Conservation (phyloP, 1,140 invertebrate genomes). For the Orussus abietinus region DNA sequence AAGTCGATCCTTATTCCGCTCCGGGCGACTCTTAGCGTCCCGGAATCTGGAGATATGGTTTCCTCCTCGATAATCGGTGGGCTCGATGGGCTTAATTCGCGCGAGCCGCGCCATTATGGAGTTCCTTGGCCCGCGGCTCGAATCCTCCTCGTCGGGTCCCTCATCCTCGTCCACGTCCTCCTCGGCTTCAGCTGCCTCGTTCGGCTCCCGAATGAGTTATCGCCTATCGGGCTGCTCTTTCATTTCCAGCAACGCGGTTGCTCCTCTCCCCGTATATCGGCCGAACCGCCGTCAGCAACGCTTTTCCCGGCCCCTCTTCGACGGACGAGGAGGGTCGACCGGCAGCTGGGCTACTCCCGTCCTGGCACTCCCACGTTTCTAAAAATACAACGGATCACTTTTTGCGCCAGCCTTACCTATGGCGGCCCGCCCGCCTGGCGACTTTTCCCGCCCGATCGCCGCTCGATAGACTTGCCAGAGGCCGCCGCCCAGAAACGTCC, state of each 20-base stretch:
- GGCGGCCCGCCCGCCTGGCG: background rate
- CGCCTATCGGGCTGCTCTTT: slow-evolving; percentile 50
- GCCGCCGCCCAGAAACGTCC: too few species aligned
- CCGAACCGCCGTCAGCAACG: slow-evolving; percentile 38
- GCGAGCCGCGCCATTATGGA: background rate
- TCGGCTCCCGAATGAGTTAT: slow-evolving; percentile 55
- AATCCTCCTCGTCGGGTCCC: slow-evolving; percentile 32
- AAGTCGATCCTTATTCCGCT: too few species aligned
- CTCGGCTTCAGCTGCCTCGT: slow-evolving; percentile 50
- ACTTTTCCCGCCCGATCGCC: too few species aligned
- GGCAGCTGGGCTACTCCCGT: slow-evolving; percentile 16
- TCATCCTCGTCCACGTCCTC: too few species aligned
- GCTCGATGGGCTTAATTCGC: background rate
- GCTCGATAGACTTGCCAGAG: too few species aligned
- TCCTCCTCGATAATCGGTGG: background rate
- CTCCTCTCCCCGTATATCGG: slow-evolving; percentile 31
- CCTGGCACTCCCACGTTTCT: slow-evolving; percentile 12
- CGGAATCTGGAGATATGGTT: too few species aligned
- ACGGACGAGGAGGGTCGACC: slow-evolving; percentile 5
- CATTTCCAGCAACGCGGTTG: slow-evolving; percentile 49
- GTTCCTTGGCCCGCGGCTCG: slow-evolving; percentile 2
- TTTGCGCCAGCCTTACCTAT: background rate
- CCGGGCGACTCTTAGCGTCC: too few species aligned
- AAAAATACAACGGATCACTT: too few species aligned
- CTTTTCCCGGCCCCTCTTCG: slow-evolving; percentile 30